Evolutionary conservation across 1,140 invertebrate genomes (phyloP).

Genomic region (Ctenoplectra terminalis): DNA sequence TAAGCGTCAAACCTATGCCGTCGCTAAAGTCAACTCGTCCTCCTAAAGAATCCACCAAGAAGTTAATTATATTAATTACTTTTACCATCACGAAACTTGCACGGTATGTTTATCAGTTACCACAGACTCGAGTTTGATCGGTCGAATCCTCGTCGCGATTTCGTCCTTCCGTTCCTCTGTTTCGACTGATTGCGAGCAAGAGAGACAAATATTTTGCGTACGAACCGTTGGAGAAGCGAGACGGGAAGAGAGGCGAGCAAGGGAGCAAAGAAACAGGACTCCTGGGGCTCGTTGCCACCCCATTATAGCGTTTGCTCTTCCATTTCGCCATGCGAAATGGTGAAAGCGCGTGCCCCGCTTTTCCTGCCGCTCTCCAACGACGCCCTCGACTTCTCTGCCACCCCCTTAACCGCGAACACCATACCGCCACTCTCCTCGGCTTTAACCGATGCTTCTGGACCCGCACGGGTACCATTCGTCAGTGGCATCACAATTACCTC

Average conservation of each 20-base stretch:
- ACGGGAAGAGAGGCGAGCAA: constrained; percentile 55
- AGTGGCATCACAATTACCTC: constrained; percentile 75
- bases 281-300: constrained; percentile 82
- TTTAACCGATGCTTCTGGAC: constrained; percentile 54
- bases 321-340: constrained; percentile 73
- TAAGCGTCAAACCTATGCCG: no score
- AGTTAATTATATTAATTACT: not conserved
- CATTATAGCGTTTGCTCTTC: constrained; percentile 80
- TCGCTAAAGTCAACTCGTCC: not conserved
- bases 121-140: not conserved
- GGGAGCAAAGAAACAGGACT: constrained; percentile 76
- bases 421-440: constrained; percentile 49
- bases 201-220: constrained; percentile 37
- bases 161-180: constrained; percentile 6
- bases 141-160: constrained; percentile 8
- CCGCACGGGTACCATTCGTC: constrained; percentile 78
- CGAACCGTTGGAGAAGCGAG: constrained; percentile 22
- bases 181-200: constrained; percentile 35
- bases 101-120: not conserved
- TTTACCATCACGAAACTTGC: no score
- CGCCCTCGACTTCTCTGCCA: constrained; percentile 20
- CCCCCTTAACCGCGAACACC: constrained; percentile 29
- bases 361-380: constrained; percentile 46
- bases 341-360: constrained; percentile 71
- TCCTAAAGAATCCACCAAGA: not conserved